phyloP scores from a whole-genome alignment of 2,113 vertebrate genomes.

The Gasterosteus nipponicus region DNA sequence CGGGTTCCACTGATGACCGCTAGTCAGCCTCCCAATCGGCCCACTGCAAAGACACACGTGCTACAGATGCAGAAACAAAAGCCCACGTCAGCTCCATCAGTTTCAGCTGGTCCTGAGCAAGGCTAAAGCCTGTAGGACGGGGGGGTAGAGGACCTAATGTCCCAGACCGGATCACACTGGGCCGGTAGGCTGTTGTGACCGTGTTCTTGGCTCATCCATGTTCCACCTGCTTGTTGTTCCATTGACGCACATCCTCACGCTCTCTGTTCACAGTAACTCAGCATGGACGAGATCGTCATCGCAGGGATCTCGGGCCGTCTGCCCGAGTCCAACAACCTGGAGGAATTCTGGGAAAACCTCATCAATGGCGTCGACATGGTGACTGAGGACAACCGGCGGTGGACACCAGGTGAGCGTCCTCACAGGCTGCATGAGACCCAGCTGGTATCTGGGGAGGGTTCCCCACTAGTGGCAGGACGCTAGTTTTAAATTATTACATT shows the following conservation, averaged over 20 bases:
- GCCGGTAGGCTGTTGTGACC: no score
- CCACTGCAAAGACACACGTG: not conserved
- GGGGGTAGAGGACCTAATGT: no score
- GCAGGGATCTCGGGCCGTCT: slow-evolving; percentile 93
- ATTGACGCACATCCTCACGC: no score
- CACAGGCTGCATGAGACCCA: not conserved
- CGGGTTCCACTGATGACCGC: not conserved
- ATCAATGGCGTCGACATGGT: slow-evolving; percentile 95
- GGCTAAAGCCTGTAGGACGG: no score
- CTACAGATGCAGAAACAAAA: no score
- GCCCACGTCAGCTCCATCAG: no score
- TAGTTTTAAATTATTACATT: no score
- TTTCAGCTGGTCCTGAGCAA: no score
- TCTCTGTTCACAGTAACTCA: slow-evolving; percentile 43
- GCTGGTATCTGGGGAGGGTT: not conserved
- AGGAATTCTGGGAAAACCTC: slow-evolving; percentile 98
- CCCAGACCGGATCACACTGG: no score
- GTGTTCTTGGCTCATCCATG: no score
- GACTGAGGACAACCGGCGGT: slow-evolving; percentile 93
- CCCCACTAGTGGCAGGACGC: no score
- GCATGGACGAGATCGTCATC: slow-evolving; percentile 96
- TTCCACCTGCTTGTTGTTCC: no score
- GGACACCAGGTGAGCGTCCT: slow-evolving; percentile 89
- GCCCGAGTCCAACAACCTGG: slow-evolving; percentile 91
- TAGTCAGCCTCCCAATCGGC: not conserved